These are phyloP conservation scores for Chromobotia macracanthus DNA, from an alignment of 2,797 vertebrate species.

Conservation along the genomic window DNA sequence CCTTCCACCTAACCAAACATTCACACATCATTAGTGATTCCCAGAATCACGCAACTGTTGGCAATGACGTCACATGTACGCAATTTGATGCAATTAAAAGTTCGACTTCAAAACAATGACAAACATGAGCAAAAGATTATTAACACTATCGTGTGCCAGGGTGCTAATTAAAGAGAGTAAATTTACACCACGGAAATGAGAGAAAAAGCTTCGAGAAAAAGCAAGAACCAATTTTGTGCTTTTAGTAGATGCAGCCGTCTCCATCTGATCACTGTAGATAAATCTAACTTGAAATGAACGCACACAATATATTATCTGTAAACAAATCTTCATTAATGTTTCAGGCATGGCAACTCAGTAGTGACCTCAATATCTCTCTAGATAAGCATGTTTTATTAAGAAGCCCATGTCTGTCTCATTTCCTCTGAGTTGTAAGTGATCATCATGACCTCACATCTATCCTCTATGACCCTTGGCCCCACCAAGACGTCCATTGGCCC, in stretches of 20 bases:
- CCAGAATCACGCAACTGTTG: conserved; percentile 4
- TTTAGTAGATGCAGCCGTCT: too few species aligned
- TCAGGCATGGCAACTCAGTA: conserved; percentile 9
- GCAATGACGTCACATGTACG: background rate
- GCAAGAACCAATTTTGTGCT: too few species aligned
- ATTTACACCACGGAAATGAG: background rate
- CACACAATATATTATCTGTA: background rate
- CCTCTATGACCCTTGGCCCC: conserved; percentile 37
- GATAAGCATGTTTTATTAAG: conserved; percentile 23
- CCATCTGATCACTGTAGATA: background rate
- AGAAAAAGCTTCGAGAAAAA: background rate
- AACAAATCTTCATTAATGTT: background rate
- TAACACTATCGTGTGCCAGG: background rate
- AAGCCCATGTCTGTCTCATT: conserved; percentile 36
- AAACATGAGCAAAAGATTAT: background rate
- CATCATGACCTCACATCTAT: conserved; percentile 36
- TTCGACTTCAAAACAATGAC: background rate
- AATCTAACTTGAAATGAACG: background rate
- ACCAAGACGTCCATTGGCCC: conserved; percentile 36
- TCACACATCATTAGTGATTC: background rate
- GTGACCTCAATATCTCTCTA: conserved; percentile 8
- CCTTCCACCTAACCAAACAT: conserved; percentile 14
- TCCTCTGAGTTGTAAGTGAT: conserved; percentile 42
- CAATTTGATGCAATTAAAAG: background rate
- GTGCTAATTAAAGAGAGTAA: background rate